Percentiles rank a stretch among this genome's conserved stretches.
phyloP scores from a whole-genome alignment of 2,888 invertebrate species.

The Tetranychus piercei region DNA sequence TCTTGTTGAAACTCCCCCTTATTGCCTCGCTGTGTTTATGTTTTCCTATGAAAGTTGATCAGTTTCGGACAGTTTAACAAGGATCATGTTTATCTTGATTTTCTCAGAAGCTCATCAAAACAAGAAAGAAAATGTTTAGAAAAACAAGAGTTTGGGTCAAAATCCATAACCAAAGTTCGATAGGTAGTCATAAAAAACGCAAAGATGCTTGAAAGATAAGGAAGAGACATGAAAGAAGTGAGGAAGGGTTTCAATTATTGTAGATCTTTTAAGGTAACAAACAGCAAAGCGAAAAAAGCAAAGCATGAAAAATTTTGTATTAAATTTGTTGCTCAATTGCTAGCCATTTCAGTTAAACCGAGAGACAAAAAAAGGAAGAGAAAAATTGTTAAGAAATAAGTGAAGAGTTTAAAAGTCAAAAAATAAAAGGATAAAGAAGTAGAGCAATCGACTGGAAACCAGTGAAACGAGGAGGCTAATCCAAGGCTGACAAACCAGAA shows the following conservation, averaged over 20 bases:
- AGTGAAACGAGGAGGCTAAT: no score
- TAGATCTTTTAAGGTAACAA: neutral
- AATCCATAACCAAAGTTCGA: neutral
- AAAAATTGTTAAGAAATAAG: neutral
- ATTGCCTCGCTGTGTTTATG: neutral
- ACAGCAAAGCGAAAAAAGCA: neutral
- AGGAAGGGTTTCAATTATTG: neutral
- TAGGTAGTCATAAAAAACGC: neutral
- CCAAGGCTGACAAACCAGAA: no score
- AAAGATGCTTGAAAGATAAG: neutral
- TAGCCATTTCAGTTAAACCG: neutral
- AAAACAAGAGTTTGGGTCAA: neutral
- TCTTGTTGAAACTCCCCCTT: no score
- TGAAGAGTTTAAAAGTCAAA: no score
- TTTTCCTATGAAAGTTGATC: neutral
- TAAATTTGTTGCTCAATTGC: neutral
- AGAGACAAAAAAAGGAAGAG: neutral
- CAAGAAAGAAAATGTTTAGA: no score
- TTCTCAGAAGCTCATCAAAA: neutral
- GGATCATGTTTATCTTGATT: neutral
- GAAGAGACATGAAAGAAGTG: neutral
- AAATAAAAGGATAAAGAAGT: no score
- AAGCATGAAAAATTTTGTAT: neutral
- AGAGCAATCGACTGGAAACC: no score
- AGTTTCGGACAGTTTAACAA: neutral